Conservation (phyloP, 2,888 invertebrate species). For the Oxyteleia sp. region DNA sequence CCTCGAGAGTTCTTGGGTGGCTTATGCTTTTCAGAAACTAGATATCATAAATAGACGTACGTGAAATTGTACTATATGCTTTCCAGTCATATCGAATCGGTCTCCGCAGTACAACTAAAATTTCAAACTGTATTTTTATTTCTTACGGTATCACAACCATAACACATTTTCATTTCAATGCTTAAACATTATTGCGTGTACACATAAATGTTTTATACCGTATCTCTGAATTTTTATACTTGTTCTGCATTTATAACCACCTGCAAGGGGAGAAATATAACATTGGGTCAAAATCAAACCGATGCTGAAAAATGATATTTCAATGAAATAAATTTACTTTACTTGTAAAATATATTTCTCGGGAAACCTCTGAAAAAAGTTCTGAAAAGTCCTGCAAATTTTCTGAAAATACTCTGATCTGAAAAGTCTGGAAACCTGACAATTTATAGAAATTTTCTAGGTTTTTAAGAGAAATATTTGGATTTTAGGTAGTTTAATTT, state of each 20-base stretch:
- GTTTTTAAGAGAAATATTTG: too few relatives aligned
- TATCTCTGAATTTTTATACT: background rate
- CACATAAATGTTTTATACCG: background rate
- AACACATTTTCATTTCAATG: slow-evolving; percentile 1
- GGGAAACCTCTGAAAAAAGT: too few relatives aligned
- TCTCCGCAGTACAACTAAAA: slow-evolving; percentile 42
- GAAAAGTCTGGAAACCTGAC: too few relatives aligned
- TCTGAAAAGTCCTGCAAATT: too few relatives aligned
- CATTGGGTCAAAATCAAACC: too few relatives aligned
- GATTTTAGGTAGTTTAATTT: too few relatives aligned
- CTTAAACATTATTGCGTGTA: background rate
- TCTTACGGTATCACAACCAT: background rate
- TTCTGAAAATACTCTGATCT: too few relatives aligned
- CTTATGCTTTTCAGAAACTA: slow-evolving; percentile 32
- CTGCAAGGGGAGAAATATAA: too few relatives aligned
- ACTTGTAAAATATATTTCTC: too few relatives aligned
- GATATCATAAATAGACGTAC: slow-evolving; percentile 42
- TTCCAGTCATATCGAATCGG: slow-evolving; percentile 29
- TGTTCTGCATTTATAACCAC: background rate
- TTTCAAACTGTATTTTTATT: slow-evolving; percentile 24
- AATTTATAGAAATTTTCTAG: too few relatives aligned
- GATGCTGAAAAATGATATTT: too few relatives aligned
- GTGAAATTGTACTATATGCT: slow-evolving; percentile 26
- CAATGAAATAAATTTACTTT: too few relatives aligned
- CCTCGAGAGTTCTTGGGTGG: slow-evolving; percentile 17